Percentiles rank a stretch among this genome's conserved stretches.
These are phyloP conservation scores for Neuroterus valhalla DNA, from an alignment of 1,140 invertebrate genomes.

Conservation along the genomic window DNA sequence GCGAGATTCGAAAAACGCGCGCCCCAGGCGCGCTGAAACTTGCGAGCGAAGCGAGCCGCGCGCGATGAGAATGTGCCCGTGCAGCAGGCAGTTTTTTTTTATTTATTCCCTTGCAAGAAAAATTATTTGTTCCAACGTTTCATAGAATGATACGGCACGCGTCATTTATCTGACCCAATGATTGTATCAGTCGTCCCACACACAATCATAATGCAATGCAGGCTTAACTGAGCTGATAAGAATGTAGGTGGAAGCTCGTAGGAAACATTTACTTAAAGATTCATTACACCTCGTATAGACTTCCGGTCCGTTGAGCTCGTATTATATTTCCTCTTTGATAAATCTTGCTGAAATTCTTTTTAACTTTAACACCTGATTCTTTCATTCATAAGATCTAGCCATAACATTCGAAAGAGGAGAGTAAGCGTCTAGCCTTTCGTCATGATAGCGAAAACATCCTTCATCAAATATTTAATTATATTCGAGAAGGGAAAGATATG, in stretches of 20 bases:
- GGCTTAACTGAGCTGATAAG: not conserved
- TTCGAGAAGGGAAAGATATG: no score
- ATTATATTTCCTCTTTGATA: constrained; percentile 19
- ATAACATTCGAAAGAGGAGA: not conserved
- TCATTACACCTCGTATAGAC: not conserved
- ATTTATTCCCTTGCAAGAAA: no score
- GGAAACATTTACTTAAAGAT: constrained; percentile 20
- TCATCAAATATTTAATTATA: no score
- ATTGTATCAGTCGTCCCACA: not conserved
- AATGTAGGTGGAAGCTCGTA: not conserved
- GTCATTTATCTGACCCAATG: no score
- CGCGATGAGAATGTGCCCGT: no score
- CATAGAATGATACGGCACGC: no score
- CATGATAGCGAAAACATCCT: no score
- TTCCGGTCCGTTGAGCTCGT: constrained; percentile 8
- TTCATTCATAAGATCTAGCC: not conserved
- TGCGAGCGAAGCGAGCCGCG: no score
- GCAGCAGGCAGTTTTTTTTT: no score
- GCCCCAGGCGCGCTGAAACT: no score
- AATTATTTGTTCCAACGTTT: no score
- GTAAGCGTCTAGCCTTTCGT: not conserved
- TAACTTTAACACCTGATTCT: constrained; percentile 3
- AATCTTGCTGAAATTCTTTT: not conserved
- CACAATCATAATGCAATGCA: not conserved
- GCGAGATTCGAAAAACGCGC: no score